Percentiles rank a stretch among this genome's conserved stretches.
Conservation (phyloP, 2,797 vertebrate species). For the Molothrus aeneus region DNA sequence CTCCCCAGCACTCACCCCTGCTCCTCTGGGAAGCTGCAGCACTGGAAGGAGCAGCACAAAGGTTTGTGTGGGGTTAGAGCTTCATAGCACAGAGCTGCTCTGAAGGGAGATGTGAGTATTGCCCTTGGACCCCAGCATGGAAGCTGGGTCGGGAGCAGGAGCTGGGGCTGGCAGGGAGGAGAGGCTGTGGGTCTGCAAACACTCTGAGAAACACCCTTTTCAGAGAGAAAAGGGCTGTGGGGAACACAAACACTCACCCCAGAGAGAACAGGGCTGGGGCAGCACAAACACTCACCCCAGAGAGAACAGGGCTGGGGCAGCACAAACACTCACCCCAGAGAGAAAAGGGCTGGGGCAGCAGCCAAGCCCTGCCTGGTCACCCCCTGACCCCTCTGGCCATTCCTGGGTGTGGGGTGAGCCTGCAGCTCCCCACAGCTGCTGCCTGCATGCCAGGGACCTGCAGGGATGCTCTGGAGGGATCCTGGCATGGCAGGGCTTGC, state of each 20-base stretch:
- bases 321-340: no score
- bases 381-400: fast-evolving
- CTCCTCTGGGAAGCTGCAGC: not conserved
- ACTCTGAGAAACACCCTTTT: no score
- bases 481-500: not conserved
- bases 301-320: no score
- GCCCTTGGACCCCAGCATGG: not conserved
- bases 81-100: not conserved
- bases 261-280: no score
- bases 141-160: not conserved
- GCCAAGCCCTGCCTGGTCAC: fast-evolving
- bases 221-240: not conserved
- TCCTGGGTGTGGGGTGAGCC: fast-evolving
- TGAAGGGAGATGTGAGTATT: fast-evolving
- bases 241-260: no score
- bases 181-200: not conserved
- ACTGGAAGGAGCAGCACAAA: not conserved
- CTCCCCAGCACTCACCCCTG: fast-evolving
- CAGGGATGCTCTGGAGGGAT: not conserved
- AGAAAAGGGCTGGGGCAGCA: not conserved
- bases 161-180: fast-evolving
- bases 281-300: no score
- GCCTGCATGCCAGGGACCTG: not conserved
- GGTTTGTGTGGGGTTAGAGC: fast-evolving
- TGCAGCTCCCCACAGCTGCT: not conserved